Evolutionary conservation across 2,797 vertebrate species (phyloP).

Genomic region (Malacoraja senta): DNA sequence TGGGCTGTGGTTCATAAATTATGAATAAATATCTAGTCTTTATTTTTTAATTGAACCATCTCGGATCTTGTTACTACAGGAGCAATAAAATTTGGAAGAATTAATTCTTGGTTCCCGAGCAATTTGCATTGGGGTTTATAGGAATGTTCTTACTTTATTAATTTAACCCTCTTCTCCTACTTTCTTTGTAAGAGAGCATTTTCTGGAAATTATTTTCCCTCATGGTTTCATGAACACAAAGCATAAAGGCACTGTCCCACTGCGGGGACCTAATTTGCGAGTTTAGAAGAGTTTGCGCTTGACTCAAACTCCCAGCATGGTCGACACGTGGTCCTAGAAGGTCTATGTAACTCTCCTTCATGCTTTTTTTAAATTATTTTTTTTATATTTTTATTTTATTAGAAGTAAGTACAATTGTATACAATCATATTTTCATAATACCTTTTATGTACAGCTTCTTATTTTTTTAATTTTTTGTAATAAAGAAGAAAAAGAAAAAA

Average conservation of each 20-base stretch:
- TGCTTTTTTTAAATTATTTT: too few relatives aligned
- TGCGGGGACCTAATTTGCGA: too few relatives aligned
- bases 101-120: conserved; percentile 15
- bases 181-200: not conserved
- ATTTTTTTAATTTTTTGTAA: too few relatives aligned
- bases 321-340: too few relatives aligned
- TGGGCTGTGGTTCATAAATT: not conserved
- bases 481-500: too few relatives aligned
- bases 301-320: too few relatives aligned
- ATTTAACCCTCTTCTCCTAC: not conserved
- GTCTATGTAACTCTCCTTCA: too few relatives aligned
- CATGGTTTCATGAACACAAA: conserved; percentile 8
- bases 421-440: too few relatives aligned
- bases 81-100: not conserved
- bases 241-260: not conserved
- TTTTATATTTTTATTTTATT: too few relatives aligned
- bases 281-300: too few relatives aligned
- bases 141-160: not conserved
- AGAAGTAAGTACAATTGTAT: too few relatives aligned
- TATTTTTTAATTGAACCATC: not conserved
- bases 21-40: not conserved
- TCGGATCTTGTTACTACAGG: conserved; percentile 6
- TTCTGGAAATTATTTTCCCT: not conserved
- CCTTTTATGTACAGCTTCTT: too few relatives aligned
- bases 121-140: not conserved